phyloP scores from a whole-genome alignment of 2,113 vertebrate genomes.

The Scartelaos histophorus region DNA sequence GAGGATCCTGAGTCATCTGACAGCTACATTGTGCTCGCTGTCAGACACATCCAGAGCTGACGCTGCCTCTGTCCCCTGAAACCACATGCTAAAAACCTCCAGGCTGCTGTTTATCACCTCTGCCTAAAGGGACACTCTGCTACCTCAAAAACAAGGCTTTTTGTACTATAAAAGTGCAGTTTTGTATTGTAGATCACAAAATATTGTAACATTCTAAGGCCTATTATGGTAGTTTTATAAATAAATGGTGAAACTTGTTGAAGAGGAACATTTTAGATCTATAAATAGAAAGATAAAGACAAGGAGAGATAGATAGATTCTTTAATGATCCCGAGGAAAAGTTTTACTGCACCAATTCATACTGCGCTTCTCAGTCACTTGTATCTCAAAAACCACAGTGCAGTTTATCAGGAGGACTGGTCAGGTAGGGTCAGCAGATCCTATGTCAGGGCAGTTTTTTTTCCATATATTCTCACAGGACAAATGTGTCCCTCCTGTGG shows the following conservation, averaged over 20 bases:
- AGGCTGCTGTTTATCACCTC: slow-evolving; percentile 48
- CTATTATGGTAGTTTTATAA: not conserved
- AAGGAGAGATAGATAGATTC: no score
- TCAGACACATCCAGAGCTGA: slow-evolving; percentile 60
- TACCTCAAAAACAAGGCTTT: slow-evolving; percentile 1
- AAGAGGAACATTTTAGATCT: slow-evolving; percentile 26
- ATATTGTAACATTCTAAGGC: not conserved
- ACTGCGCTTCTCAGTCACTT: no score
- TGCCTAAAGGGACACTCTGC: slow-evolving; percentile 42
- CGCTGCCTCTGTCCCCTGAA: slow-evolving; percentile 52
- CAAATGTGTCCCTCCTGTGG: no score
- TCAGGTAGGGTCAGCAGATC: no score
- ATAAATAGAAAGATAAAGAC: no score
- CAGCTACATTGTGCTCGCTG: slow-evolving; percentile 74
- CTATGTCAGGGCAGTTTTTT: no score
- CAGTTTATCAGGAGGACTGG: no score
- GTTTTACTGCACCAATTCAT: no score
- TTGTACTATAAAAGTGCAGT: not conserved
- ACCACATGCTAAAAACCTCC: slow-evolving; percentile 44
- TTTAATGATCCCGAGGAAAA: no score
- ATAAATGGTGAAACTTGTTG: not conserved
- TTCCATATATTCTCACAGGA: no score
- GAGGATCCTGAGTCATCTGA: slow-evolving; percentile 73
- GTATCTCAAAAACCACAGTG: no score
- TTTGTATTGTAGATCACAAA: not conserved